Evolutionary conservation across 2,888 invertebrate species (phyloP), one percentile per base, ranked within the genome.

Genomic region (Cryptocephalus moraei): DNA sequence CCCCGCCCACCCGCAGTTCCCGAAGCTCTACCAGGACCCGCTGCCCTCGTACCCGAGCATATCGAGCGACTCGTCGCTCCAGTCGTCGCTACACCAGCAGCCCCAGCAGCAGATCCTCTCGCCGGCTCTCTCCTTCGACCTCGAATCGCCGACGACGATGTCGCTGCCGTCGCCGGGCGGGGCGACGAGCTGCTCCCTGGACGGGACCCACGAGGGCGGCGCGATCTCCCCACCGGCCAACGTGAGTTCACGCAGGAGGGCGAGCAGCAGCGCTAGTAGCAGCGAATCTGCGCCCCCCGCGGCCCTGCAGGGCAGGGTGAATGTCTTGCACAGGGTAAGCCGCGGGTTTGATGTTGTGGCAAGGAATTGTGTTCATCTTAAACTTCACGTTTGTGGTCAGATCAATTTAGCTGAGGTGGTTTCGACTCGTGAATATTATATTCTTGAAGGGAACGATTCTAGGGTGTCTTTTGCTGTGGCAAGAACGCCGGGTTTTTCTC

Each of bases 271-370:
- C 41, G 56, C 55, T 49, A 57, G 54, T 39, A 48, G 55, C 44
- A 52, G 51, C 48, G 56, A 54, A 45, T 69, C 77, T 73, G 68
- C 65, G 47, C 67, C 70, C 50, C 42, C 42, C 12, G 22, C 42
- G 4, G 64, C 66, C 54, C 60, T 70, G 51, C 75, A 80, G 69
- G 78, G 80, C 65, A 76, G 79, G 71, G 78, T 79, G 63, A 76
- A 77, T 71, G 79, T 86, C 73, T 82, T 90, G 70, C 89, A 86
- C 75, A 82, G 88, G 88, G 90, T 91, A 86, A 88, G 87, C 82
- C 68, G 33, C 33, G 14, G 43, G 22, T 42, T 42, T 36, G 36
- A 36, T 22, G 6, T 22, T 22, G 22, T 22, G 22, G 22, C 22
- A 22, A 22, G 22, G 22, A 22, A 22, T 22, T 22, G 22, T 22